phyloP scores from a whole-genome alignment of 1,140 invertebrate genomes.

The Panagrolaimus sp. region DNA sequence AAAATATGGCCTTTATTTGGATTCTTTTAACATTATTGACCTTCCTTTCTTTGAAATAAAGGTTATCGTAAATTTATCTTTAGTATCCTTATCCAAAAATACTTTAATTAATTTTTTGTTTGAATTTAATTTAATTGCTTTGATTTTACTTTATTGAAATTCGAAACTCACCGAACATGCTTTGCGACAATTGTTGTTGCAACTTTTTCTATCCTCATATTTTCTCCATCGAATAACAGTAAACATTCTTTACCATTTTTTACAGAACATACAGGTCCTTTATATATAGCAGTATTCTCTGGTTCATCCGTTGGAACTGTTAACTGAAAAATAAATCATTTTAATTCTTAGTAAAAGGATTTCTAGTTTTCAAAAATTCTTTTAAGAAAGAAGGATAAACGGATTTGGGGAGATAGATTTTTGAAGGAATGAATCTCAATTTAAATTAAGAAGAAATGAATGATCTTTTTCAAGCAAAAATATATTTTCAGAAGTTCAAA shows the following conservation, averaged over 20 bases:
- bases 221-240: constrained; percentile 10
- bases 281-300: neutral
- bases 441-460: too few relatives aligned
- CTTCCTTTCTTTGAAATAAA: neutral
- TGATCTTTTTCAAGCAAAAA: too few relatives aligned
- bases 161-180: neutral
- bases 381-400: too few relatives aligned
- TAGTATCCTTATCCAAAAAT: neutral
- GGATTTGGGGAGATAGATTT: too few relatives aligned
- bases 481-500: too few relatives aligned
- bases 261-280: neutral
- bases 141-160: neutral
- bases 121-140: too few relatives aligned
- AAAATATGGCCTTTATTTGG: neutral
- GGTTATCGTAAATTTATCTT: neutral
- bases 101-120: neutral
- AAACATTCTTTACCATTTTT: constrained; percentile 13
- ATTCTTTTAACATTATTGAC: neutral
- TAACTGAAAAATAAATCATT: neutral
- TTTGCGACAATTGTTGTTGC: constrained; percentile 7
- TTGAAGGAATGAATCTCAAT: too few relatives aligned
- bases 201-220: neutral
- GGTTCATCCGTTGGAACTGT: neutral
- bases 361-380: too few relatives aligned
- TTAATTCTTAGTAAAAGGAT: too few relatives aligned